phyloP scores from a whole-genome alignment of 2,113 vertebrate genomes.

The Microtus pennsylvanicus region DNA sequence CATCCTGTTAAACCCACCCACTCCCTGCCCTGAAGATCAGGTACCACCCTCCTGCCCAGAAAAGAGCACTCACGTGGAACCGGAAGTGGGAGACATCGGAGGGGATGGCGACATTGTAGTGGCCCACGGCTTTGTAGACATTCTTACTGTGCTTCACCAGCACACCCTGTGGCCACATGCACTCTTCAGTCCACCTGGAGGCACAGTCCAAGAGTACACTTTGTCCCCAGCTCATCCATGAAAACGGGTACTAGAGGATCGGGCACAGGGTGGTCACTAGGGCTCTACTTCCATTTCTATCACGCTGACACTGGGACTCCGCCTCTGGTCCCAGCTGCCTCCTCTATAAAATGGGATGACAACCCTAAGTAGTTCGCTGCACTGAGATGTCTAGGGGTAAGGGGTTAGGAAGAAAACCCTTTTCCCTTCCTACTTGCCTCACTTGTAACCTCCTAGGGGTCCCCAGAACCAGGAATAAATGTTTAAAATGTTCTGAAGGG shows the following conservation, averaged over 20 bases:
- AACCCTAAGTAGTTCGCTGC: neutral
- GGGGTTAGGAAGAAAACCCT: neutral
- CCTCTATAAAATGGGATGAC: conserved; percentile 39
- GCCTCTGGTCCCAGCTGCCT: conserved; percentile 31
- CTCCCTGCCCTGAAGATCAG: fast-evolving
- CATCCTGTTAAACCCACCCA: neutral
- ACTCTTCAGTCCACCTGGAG: conserved; percentile 97
- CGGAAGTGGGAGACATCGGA: conserved; percentile 98
- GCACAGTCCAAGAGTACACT: neutral
- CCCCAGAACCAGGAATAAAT: neutral
- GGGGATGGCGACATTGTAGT: conserved; percentile 98
- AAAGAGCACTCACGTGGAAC: conserved; percentile 94
- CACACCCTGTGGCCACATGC: conserved; percentile 99
- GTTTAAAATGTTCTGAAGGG: neutral
- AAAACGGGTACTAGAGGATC: neutral
- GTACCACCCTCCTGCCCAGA: neutral
- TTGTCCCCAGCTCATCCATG: neutral
- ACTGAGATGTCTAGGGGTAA: neutral
- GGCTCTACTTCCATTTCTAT: conserved; percentile 32
- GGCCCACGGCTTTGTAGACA: conserved; percentile 99
- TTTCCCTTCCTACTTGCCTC: conserved; percentile 18
- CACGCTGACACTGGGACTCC: neutral
- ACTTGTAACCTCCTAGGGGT: neutral
- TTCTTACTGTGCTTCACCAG: conserved; percentile 99
- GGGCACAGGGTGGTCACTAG: neutral